Evolutionary conservation across 64 coral and sea anemone species (phyloP), one percentile per base, ranked within the genome.

Genomic region (Platygyra sinensis): DNA sequence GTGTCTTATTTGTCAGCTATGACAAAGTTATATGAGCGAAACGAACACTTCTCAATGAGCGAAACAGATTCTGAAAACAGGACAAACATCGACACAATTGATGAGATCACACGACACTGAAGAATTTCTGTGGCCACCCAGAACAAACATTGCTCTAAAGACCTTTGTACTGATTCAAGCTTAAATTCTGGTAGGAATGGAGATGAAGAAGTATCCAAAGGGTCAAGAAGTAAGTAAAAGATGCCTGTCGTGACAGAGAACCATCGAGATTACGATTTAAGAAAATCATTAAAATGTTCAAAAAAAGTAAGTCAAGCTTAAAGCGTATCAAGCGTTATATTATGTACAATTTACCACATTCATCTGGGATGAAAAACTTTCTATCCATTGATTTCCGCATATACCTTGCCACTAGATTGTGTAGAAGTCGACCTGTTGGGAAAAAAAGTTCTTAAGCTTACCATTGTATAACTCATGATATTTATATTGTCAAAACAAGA

Each of bases 201-300:
- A 74, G 72, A 29, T 74, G 72, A 28, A 74, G 72, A 74, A 74
- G 72, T 74, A 74, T 74, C 72, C 24, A 74, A 74, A 74, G 24
- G 31, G 30, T 74, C 72, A 74, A 74, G 72, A 74, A 74, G 72
- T 74, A 74, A 74, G 72, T 74, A 22, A 74, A 74, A 74, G 57
- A 60, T 8, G 17, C 8, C 57, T 16, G 17, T 2, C 72, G 72
- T 29, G 72, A 74, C 30, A n/a, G n/a, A n/a, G n/a, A n/a, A n/a
- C n/a, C n/a, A n/a, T n/a, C n/a, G n/a, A n/a, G n/a, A n/a, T n/a
- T 74, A 74, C 72, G 30, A 74, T 74, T 0, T 74, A 74, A 74
- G 72, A 74, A 74, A 74, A 74, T 74, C 72, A 74, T 74, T 74
- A 74, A 74, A 74, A 74, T 74, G 72, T 74, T 74, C 72, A 74